Percentiles rank a stretch among this genome's conserved stretches.
Evolutionary conservation across 2,888 invertebrate genomes (phyloP).

Genomic region (Ectemnius cavifrons): DNA sequence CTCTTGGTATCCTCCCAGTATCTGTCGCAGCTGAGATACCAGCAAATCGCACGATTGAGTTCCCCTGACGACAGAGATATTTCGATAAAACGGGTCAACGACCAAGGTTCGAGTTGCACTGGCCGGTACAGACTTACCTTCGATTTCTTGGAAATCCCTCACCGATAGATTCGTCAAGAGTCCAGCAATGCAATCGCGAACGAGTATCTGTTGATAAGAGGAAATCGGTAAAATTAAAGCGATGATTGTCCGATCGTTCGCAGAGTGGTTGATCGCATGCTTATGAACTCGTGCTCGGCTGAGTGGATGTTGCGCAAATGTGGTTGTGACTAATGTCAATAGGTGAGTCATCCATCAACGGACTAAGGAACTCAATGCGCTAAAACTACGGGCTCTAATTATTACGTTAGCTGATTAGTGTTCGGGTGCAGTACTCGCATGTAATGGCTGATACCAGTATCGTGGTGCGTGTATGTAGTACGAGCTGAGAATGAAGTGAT

Average conservation of each 20-base stretch:
- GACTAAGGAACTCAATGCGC: no score
- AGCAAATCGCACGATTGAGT: constrained; percentile 92
- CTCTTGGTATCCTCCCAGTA: constrained; percentile 93
- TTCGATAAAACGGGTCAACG: constrained; percentile 9
- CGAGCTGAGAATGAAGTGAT: constrained; percentile 44
- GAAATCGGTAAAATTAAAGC: neutral
- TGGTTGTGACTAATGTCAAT: no score
- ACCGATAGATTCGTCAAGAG: constrained; percentile 88
- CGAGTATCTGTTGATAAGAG: constrained; percentile 80
- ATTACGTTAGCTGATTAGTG: no score
- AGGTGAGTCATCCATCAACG: no score
- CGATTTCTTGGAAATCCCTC: constrained; percentile 91
- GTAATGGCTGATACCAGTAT: no score
- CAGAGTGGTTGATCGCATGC: no score
- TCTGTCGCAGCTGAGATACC: constrained; percentile 94
- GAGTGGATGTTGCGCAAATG: no score
- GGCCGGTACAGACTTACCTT: constrained; percentile 81
- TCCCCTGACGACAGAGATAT: constrained; percentile 83
- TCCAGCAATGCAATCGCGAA: constrained; percentile 90
- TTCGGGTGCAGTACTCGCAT: no score
- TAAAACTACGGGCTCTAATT: no score
- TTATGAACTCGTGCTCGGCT: no score
- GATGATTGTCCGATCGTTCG: no score
- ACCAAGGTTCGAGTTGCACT: neutral
- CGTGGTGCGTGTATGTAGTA: no score